Evolutionary conservation across 1,140 invertebrate species (phyloP), one percentile per base, ranked within the genome.

Genomic region (Pogonomyrmex californicus): DNA sequence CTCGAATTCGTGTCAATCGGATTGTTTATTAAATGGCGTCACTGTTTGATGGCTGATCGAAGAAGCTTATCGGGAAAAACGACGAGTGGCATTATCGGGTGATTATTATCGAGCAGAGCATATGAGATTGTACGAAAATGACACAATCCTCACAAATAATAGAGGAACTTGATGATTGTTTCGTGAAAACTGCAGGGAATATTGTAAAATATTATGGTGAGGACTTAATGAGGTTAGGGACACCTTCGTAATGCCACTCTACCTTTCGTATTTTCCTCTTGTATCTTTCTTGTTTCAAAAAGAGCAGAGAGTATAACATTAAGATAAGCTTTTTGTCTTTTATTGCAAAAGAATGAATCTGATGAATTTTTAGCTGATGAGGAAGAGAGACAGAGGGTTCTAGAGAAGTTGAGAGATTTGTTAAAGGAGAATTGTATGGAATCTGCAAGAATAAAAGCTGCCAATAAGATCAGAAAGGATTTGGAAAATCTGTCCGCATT

Each of bases 161-260:
- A 9, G 63, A 86, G 1, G 88, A 86, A n/a, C 68, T 90, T 1
- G 65, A 90, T 12, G 71, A 86, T 33, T 77, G n/a, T 82, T 90
- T 85, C 12, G 51, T 85, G 51, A 92, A 83, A 89, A 91, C 87
- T 14, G 92, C 91, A 17, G 82, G 41, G 33, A 88, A 91, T 51
- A 86, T 93, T 7, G 54, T 90, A 23, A 86, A 44, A 51, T 66
- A 93, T 17, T 91, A 77, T 36, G 91, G 92, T 93, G 81, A 87
- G 86, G 44, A 4, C 66, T 33, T 75, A 51, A 10, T 10, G 23
- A 89, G 76, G 82, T 90, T 87, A 62, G 49, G 0, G 44, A 79
- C 2, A 23, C 58, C 4, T 47, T 33, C 23, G 23, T 23, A 23
- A 23, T 23, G 23, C 54, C n/a, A 60, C 36, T n/a, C 5, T 44